Percentiles rank a stretch among this genome's conserved stretches.
Evolutionary conservation across 1,140 invertebrate genomes (phyloP).

Genomic region (Drosophila grimshawi): DNA sequence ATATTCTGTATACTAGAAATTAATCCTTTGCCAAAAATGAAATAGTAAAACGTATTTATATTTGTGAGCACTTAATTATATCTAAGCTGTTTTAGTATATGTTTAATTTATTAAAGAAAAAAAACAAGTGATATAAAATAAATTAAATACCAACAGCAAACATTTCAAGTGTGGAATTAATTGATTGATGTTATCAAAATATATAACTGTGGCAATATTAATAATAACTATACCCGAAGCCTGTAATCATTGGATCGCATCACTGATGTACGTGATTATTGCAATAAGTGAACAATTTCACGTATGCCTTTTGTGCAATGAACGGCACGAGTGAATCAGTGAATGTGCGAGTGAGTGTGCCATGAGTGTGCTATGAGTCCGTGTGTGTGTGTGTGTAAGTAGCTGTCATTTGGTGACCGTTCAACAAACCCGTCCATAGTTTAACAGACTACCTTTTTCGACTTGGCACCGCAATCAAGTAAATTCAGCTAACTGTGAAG

Average conservation of each 20-base stretch:
- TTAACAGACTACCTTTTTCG: not conserved
- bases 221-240: not conserved
- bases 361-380: not conserved
- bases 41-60: too few relatives aligned
- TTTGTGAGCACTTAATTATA: too few relatives aligned
- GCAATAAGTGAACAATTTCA: constrained; percentile 37
- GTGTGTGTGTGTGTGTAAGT: not conserved
- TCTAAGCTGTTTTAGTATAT: too few relatives aligned
- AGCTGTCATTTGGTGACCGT: constrained; percentile 24
- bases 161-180: not conserved
- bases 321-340: not conserved
- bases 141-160: not conserved
- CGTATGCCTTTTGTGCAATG: constrained; percentile 38
- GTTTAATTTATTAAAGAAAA: not conserved
- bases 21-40: too few relatives aligned
- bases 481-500: not conserved
- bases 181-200: constrained; percentile 24
- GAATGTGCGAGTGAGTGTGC: not conserved
- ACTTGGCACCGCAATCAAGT: constrained; percentile 2
- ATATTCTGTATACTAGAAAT: too few relatives aligned
- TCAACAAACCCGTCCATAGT: constrained; percentile 20
- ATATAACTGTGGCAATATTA: constrained; percentile 10
- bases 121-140: not conserved
- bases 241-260: constrained; percentile 27
- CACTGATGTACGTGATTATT: constrained; percentile 29